Evolutionary conservation across 2,113 vertebrate species (phyloP).

Genomic region (Heterotilapia buettikoferi): DNA sequence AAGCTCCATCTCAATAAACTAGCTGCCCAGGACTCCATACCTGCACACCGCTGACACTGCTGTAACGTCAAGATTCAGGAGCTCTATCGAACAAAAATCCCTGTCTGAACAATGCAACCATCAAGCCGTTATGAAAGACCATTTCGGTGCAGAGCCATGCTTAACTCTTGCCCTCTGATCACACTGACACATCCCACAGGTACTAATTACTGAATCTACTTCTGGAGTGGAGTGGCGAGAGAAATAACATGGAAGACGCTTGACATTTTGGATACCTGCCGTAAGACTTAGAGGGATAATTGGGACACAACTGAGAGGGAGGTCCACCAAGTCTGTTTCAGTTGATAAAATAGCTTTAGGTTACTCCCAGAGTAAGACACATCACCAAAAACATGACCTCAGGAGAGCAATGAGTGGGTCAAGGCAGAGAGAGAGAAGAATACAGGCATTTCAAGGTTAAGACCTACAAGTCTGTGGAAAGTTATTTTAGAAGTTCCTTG

Average conservation of each 20-base stretch:
- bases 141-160: slow-evolving; percentile 34
- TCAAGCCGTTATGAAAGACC: slow-evolving; percentile 40
- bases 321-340: slow-evolving; percentile 55
- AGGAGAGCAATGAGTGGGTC: slow-evolving; percentile 28
- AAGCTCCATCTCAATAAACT: slow-evolving; percentile 20
- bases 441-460: slow-evolving; percentile 27
- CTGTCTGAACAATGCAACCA: slow-evolving; percentile 33
- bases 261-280: slow-evolving; percentile 73
- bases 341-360: slow-evolving; percentile 66
- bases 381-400: slow-evolving; percentile 58
- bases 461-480: slow-evolving; percentile 32
- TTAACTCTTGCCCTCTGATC: slow-evolving; percentile 64
- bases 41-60: slow-evolving; percentile 33
- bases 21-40: slow-evolving; percentile 26
- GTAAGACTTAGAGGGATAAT: slow-evolving; percentile 68
- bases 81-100: slow-evolving; percentile 52
- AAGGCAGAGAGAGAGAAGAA: background rate
- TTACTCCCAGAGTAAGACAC: slow-evolving; percentile 37
- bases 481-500: slow-evolving; percentile 61
- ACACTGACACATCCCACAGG: slow-evolving; percentile 71
- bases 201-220: slow-evolving; percentile 73
- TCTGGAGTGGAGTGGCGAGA: slow-evolving; percentile 33
- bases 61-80: slow-evolving; percentile 38
- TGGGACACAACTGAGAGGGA: slow-evolving; percentile 66
- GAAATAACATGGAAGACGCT: slow-evolving; percentile 62